Evolutionary conservation across 2,888 invertebrate species (phyloP).

Genomic region (Drosophila macrospina): DNA sequence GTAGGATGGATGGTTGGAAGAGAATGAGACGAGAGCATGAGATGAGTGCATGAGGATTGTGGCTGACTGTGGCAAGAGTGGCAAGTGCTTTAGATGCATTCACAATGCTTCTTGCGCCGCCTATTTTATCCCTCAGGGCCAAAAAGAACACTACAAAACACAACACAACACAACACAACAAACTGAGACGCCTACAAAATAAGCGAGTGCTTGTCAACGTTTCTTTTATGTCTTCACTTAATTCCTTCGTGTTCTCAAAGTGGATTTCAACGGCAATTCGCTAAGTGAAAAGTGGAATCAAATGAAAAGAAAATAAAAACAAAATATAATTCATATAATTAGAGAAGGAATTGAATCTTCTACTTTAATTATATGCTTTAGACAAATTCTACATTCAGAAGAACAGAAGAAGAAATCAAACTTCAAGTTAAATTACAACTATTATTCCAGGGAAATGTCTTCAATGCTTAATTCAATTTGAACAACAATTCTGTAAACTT

Average conservation of each 20-base stretch:
- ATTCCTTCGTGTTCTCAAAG: slow-evolving; percentile 8
- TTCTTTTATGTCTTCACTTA: slow-evolving; percentile 10
- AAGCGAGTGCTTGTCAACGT: slow-evolving; percentile 4
- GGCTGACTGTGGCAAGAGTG: slow-evolving; percentile 30
- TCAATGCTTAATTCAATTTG: no score
- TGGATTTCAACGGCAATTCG: no score
- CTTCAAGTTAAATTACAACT: no score
- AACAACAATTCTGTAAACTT: no score
- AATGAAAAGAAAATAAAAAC: no score
- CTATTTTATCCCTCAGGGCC: slow-evolving; percentile 39
- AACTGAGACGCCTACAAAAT: slow-evolving; percentile 30
- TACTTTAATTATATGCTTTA: no score
- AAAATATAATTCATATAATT: no score
- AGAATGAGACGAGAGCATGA: slow-evolving; percentile 15
- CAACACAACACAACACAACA: slow-evolving; percentile 44
- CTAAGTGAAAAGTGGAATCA: no score
- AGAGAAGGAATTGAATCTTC: no score
- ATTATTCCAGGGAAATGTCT: no score
- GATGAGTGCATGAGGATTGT: slow-evolving; percentile 20
- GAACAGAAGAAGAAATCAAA: no score
- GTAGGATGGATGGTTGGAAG: slow-evolving; percentile 1
- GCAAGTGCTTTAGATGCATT: slow-evolving; percentile 44
- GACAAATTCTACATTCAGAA: no score
- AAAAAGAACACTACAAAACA: slow-evolving; percentile 34
- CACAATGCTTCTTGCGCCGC: slow-evolving; percentile 46